Evolutionary conservation across 2,888 invertebrate species (phyloP).

Genomic region (Folsomia manolachei): DNA sequence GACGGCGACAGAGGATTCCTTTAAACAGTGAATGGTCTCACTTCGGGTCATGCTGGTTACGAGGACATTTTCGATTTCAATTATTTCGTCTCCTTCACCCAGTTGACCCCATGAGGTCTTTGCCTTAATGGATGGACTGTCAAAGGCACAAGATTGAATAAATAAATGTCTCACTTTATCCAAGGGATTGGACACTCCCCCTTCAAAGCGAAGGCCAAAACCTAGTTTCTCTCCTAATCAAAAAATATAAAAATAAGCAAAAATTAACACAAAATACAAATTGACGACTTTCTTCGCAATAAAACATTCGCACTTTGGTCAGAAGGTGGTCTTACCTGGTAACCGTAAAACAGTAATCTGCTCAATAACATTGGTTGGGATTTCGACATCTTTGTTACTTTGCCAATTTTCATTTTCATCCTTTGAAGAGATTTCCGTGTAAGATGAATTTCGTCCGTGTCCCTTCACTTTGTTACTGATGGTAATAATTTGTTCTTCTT

Average conservation of each 20-base stretch:
- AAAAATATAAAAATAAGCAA: too few species aligned
- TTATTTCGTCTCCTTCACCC: constrained; percentile 82
- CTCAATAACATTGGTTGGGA: constrained; percentile 55
- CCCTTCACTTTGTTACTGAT: constrained; percentile 41
- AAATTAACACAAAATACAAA: too few species aligned
- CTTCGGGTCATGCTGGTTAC: constrained; percentile 78
- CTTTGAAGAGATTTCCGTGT: constrained; percentile 34
- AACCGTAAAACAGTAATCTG: constrained; percentile 78
- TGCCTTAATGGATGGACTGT: constrained; percentile 83
- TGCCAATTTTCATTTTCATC: constrained; percentile 7
- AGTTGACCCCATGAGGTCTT: constrained; percentile 77
- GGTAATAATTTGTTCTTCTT: constrained; percentile 37
- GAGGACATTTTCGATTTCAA: constrained; percentile 77
- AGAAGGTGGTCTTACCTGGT: too few species aligned
- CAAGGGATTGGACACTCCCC: constrained; percentile 71
- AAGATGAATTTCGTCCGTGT: constrained; percentile 37
- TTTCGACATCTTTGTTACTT: constrained; percentile 9
- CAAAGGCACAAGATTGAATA: constrained; percentile 82
- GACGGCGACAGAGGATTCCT: constrained; percentile 80
- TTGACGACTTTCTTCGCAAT: too few species aligned
- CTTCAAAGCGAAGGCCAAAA: constrained; percentile 87
- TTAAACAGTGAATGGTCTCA: constrained; percentile 79
- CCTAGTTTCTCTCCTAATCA: constrained; percentile 87
- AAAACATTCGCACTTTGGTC: too few species aligned
- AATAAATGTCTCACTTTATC: constrained; percentile 77